Percentiles rank a stretch among this genome's conserved stretches.
phyloP scores from a whole-genome alignment of 2,113 vertebrate genomes.

The Aldabrachelys gigantea region DNA sequence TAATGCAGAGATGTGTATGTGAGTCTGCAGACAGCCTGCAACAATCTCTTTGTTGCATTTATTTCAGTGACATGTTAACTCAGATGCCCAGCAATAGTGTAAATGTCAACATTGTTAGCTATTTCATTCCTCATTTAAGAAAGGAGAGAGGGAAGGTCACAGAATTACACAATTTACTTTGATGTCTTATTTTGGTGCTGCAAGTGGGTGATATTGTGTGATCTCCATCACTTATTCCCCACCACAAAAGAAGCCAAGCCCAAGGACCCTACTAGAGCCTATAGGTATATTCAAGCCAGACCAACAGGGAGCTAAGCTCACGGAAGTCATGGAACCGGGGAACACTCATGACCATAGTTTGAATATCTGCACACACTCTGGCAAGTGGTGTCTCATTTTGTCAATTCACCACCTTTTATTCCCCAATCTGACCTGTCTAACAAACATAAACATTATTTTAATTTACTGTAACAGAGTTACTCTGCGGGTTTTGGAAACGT shows the following conservation, averaged over 20 bases:
- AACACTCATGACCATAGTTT: neutral
- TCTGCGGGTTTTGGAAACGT: neutral
- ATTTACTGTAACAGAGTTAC: neutral
- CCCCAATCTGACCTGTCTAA: neutral
- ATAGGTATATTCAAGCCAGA: neutral
- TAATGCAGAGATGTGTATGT: fast-evolving
- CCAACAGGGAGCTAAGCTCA: neutral
- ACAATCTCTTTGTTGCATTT: neutral
- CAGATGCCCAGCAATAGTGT: neutral
- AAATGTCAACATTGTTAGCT: neutral
- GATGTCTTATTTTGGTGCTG: neutral
- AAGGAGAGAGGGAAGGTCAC: neutral
- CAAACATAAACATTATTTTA: neutral
- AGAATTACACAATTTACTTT: neutral
- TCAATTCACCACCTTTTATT: neutral
- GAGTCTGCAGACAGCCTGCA: neutral
- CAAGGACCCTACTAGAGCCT: fast-evolving
- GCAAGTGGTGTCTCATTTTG: neutral
- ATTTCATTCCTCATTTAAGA: neutral
- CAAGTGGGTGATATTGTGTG: neutral
- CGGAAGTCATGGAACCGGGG: neutral
- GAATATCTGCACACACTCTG: neutral
- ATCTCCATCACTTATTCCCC: neutral
- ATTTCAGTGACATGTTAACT: neutral
- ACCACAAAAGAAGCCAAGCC: neutral